Conservation (phyloP, 2,888 invertebrate genomes). For the Athalia rosae region DNA sequence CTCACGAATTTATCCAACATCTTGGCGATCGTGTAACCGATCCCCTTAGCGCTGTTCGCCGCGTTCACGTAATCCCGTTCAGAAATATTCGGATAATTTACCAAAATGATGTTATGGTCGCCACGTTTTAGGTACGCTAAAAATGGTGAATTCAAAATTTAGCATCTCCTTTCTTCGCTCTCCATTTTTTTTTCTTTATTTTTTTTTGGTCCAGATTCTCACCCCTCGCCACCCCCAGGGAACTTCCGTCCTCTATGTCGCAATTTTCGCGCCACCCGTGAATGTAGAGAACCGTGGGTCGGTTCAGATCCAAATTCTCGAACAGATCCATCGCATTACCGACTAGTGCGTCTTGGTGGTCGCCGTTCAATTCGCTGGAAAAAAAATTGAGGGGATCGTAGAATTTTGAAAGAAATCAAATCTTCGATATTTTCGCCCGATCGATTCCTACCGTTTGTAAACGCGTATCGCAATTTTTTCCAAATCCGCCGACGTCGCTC, state of each 20-base stretch:
- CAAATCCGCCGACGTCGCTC: neutral
- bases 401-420: neutral
- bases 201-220: neutral
- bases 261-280: neutral
- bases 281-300: neutral
- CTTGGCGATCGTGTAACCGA: conserved; percentile 56
- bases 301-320: neutral
- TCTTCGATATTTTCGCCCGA: neutral
- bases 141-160: neutral
- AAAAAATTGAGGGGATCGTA: neutral
- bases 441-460: neutral
- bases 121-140: conserved; percentile 69
- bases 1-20: conserved; percentile 57
- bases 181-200: no score
- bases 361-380: neutral
- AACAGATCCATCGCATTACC: neutral
- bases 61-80: conserved; percentile 68
- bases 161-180: no score
- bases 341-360: neutral
- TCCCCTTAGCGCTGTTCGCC: conserved; percentile 52
- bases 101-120: conserved; percentile 71
- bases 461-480: neutral
- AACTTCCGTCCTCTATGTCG: neutral
- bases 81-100: conserved; percentile 74
- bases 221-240: neutral